phyloP scores from a whole-genome alignment of 2,113 vertebrate species.

The Thryonomys swinderianus region DNA sequence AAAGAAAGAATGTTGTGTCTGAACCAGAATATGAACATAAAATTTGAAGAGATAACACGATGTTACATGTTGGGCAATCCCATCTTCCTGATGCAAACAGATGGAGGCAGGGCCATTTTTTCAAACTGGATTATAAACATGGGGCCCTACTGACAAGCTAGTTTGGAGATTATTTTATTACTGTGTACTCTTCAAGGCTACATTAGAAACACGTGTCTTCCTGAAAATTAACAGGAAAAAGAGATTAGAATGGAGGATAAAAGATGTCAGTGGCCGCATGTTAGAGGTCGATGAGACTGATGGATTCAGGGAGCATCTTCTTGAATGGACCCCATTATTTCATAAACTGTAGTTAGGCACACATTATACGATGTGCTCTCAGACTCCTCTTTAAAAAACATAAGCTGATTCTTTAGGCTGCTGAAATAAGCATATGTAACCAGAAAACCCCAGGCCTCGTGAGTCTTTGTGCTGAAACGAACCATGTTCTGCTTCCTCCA shows the following conservation, averaged over 20 bases:
- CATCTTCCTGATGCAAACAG: neutral
- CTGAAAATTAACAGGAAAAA: slow-evolving; percentile 25
- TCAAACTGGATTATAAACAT: slow-evolving; percentile 60
- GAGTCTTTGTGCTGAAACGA: neutral
- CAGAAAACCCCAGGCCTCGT: neutral
- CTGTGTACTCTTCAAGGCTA: slow-evolving; percentile 57
- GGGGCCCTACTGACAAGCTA: slow-evolving; percentile 48
- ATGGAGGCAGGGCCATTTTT: slow-evolving; percentile 28
- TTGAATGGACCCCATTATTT: neutral
- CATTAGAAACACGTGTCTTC: slow-evolving; percentile 71
- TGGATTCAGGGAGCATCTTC: neutral
- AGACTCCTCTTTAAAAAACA: neutral
- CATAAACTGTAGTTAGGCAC: neutral
- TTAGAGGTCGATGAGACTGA: neutral
- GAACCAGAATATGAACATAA: slow-evolving; percentile 50
- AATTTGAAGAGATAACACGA: slow-evolving; percentile 36
- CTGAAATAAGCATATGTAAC: neutral
- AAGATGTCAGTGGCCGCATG: neutral
- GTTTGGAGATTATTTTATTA: slow-evolving; percentile 74
- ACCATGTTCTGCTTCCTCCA: neutral
- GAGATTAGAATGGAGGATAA: neutral
- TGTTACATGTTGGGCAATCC: slow-evolving; percentile 18
- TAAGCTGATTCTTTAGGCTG: neutral
- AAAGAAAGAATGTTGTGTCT: slow-evolving; percentile 68
- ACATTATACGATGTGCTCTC: neutral